Evolutionary conservation across 1,140 invertebrate species (phyloP).

Genomic region (Asobara japonica): DNA sequence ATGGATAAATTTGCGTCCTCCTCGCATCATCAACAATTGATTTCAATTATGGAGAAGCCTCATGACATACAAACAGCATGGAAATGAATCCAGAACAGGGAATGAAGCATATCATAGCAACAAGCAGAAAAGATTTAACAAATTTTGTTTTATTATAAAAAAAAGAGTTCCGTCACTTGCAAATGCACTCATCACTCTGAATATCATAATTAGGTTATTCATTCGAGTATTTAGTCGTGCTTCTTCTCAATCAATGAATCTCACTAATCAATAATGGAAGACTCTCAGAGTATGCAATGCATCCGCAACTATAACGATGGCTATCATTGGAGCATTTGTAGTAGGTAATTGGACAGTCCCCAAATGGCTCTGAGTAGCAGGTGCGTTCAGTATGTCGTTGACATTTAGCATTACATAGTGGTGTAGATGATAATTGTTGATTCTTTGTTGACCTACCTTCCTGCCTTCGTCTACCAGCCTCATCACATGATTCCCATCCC

Average conservation of each 20-base stretch:
- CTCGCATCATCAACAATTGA: too few relatives aligned
- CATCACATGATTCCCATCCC: neutral
- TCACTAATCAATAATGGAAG: constrained; percentile 26
- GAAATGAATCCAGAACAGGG: neutral
- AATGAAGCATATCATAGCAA: neutral
- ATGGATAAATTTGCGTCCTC: too few relatives aligned
- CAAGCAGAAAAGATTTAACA: neutral
- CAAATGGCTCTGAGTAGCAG: neutral
- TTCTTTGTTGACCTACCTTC: constrained; percentile 7
- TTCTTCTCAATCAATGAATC: neutral
- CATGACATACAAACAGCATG: neutral
- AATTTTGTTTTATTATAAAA: neutral
- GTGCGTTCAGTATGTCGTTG: neutral
- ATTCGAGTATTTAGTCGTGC: neutral
- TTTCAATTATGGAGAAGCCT: too few relatives aligned
- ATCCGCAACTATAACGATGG: neutral
- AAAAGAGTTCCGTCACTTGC: neutral
- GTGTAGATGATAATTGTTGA: neutral
- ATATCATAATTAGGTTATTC: neutral
- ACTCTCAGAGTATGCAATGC: constrained; percentile 27
- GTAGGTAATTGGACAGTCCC: neutral
- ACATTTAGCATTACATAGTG: neutral
- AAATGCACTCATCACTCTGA: neutral
- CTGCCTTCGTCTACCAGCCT: neutral
- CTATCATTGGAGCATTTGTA: neutral